phyloP scores from a whole-genome alignment of 2,888 invertebrate species.

The Drosophila lacicola region DNA sequence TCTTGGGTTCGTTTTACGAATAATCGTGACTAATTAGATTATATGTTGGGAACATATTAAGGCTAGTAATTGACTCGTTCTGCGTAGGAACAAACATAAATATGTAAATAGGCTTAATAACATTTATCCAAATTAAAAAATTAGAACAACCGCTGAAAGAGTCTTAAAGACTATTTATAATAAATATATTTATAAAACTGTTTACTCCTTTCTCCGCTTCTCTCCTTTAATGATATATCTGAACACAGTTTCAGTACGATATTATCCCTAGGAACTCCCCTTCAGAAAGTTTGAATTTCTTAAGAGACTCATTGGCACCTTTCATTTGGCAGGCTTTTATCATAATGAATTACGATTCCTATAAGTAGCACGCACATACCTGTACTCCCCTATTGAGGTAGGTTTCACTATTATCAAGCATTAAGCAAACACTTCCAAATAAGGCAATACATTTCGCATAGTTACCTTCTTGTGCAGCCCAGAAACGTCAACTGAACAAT shows the following conservation, averaged over 20 bases:
- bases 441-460: neutral
- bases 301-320: neutral
- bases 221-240: neutral
- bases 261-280: neutral
- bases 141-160: too few species aligned
- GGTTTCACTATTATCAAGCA: slow-evolving; percentile 43
- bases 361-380: neutral
- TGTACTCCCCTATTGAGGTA: slow-evolving; percentile 57
- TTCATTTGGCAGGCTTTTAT: neutral
- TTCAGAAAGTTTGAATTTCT: neutral
- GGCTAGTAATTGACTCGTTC: too few species aligned
- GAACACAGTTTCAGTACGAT: neutral
- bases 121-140: too few species aligned
- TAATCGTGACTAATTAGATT: too few species aligned
- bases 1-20: too few species aligned
- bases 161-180: too few species aligned
- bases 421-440: slow-evolving; percentile 16
- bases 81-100: too few species aligned
- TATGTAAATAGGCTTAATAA: too few species aligned
- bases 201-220: too few species aligned
- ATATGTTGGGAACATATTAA: too few species aligned
- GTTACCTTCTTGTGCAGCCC: slow-evolving; percentile 27
- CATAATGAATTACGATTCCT: slow-evolving; percentile 1
- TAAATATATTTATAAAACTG: too few species aligned
- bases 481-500: slow-evolving; percentile 35